Evolutionary conservation across 2,797 vertebrate species (phyloP), one percentile per base, ranked within the genome.

Genomic region (Brotula barbata): DNA sequence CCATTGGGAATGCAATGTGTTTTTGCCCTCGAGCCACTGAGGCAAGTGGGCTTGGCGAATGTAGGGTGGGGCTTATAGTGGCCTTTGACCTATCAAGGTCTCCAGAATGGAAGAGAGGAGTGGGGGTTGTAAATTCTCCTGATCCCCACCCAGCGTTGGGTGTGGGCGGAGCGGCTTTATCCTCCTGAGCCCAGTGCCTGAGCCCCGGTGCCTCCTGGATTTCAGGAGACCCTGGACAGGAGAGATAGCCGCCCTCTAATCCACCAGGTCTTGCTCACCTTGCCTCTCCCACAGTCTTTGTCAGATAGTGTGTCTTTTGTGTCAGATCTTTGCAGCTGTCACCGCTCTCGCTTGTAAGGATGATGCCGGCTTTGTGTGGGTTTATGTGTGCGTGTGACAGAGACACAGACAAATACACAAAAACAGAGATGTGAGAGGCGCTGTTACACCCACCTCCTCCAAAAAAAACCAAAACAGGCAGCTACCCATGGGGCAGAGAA

Each of bases 31-130:
- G 50, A 75, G 84, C 81, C 74, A 68, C 47, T 16, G 0, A 44
- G 53, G 75, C 62, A 39, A 47, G 73, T 28, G 13, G 14, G 56
- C 60, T 64, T 5, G 68, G 61, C 17, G 21, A 72, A 58, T 31
- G 63, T 73, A 65, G 81, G 73, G 68, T 71, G 66, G 20, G 33
- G 33, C 31, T n/a, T 73, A 45, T 10, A 10, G 21, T 33, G 78
- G 73, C 84, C 84, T 87, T 64, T 87, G 85, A 88, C 88, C 77
- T 9, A 8, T 63, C 71, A 68, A 80, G 83, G 83, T 80, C 78
- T 79, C 64, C 57, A 31, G 43, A 28, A 37, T 16, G 49, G 63
- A 47, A 53, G 58, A 22, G 40, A 56, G 46, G 47, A 46, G 51
- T 9, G 40, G 10, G 43, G 21, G 66, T 66, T 69, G 76, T 78